phyloP scores from a whole-genome alignment of 1,140 invertebrate species.

The Musca vetustissima region DNA sequence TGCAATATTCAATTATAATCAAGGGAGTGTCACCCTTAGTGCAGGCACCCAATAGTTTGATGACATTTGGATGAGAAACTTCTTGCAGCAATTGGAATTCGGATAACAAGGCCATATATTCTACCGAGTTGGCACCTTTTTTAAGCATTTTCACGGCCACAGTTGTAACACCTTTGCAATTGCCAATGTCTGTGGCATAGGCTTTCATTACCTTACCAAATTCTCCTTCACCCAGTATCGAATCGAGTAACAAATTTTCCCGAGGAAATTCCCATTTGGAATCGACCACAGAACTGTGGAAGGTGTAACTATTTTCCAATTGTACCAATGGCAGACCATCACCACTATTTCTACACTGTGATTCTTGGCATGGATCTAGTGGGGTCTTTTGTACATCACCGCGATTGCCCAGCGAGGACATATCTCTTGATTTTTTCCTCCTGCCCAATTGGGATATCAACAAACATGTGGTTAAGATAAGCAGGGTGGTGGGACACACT shows the following conservation, averaged over 20 bases:
- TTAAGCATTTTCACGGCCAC: constrained; percentile 80
- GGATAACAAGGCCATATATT: constrained; percentile 75
- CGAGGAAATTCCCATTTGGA: constrained; percentile 76
- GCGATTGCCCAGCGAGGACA: too few species aligned
- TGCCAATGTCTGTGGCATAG: constrained; percentile 66
- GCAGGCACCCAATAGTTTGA: constrained; percentile 76
- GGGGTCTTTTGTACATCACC: too few species aligned
- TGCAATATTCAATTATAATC: constrained; percentile 82
- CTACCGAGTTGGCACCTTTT: constrained; percentile 65
- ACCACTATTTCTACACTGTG: too few species aligned
- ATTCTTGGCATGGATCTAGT: too few species aligned
- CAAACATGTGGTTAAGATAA: constrained; percentile 41
- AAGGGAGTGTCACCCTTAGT: constrained; percentile 72
- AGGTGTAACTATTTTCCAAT: constrained; percentile 44
- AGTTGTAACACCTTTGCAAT: constrained; percentile 62
- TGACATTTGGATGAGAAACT: constrained; percentile 81
- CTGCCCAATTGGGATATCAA: constrained; percentile 33
- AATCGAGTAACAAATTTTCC: constrained; percentile 65
- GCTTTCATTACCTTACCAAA: constrained; percentile 75
- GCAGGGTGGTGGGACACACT: constrained; percentile 42
- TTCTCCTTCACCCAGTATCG: constrained; percentile 75
- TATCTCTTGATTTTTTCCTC: too few species aligned
- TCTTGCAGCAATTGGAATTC: constrained; percentile 83
- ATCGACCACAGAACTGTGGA: constrained; percentile 58
- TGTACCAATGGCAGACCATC: constrained; percentile 46